Evolutionary conservation across 2,888 invertebrate species (phyloP).

Genomic region (Ctenicera cuprea): DNA sequence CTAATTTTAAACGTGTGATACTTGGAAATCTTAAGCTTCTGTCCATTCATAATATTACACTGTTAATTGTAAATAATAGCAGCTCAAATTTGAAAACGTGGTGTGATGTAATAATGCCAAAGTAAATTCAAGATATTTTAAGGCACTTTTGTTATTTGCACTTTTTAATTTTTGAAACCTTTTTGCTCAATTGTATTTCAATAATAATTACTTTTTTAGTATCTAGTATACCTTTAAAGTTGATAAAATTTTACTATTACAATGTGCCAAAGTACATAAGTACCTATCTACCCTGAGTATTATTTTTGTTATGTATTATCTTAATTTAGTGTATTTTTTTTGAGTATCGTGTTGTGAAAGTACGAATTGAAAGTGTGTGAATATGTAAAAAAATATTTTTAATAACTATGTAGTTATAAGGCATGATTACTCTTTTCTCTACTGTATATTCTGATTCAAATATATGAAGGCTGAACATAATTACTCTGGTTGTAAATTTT

Average conservation of each 20-base stretch:
- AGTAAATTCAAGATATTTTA: conserved; percentile 38
- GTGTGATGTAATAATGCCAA: conserved; percentile 52
- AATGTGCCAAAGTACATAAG: conserved; percentile 45
- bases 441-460: conserved; percentile 53
- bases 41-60: conserved; percentile 49
- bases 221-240: neutral
- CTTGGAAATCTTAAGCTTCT: conserved; percentile 49
- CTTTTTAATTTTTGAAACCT: conserved; percentile 36
- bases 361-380: conserved; percentile 44
- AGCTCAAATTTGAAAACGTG: conserved; percentile 48
- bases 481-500: neutral
- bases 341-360: conserved; percentile 33
- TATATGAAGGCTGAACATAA: conserved; percentile 50
- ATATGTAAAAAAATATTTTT: conserved; percentile 60
- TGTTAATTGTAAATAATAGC: conserved; percentile 50
- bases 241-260: conserved; percentile 35
- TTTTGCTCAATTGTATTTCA: conserved; percentile 48
- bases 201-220: conserved; percentile 14
- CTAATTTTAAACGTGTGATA: conserved; percentile 51
- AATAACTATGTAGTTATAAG: conserved; percentile 57
- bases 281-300: conserved; percentile 26
- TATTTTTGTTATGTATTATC: conserved; percentile 24
- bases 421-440: conserved; percentile 49
- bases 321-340: conserved; percentile 14
- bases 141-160: conserved; percentile 53